Base-by-base conservation (phyloP, 2,797 vertebrate genomes). In the Okamejei kenojei region DNA sequence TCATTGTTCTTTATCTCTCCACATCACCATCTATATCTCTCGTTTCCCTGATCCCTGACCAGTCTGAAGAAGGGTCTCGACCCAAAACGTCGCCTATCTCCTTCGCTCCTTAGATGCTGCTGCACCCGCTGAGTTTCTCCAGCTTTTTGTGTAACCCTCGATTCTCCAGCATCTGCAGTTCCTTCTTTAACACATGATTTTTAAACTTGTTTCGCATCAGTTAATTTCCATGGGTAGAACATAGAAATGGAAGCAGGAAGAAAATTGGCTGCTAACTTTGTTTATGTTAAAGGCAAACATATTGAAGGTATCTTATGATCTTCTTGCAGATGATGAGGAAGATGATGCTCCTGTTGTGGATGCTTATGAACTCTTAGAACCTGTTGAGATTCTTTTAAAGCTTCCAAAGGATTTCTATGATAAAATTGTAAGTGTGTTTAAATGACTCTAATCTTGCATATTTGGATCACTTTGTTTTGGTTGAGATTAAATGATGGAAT, bases 351-450 rank as follows among this genome's bases (percentile, higher is more conserved):
- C 95, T 3, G 97, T 97, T 29, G 97, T 98, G 94, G 99, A 99
- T 96, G 97, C 98, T 0, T 99, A 99, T 93, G 99, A 99, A 93
- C 97, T 99, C 88, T 96, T 99, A 94, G 98, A 99, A 95, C 96
- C 98, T 79, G 98, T 98, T 93, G 99, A 99, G 94, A 97, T 99
- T 95, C 97, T 99, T 94, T 97, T 98, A 90, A 99, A 99, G 95
- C 95, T 99, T 94, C 99, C 99, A 58, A 99, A 99, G 97, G 99
- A 99, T 94, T 99, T 99, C 95, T 99, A 98, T 95, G 98, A 99
- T 17, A 99, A 99, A 97, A 98, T 99, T 94, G 99, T 99, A 96
- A 96, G 98, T 94, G 93, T 17, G 35, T 6, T 82, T 8, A 58
- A 74, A 21, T 95, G 93, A 5, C 10, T 73, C 13, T 77, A 45